A percentile compares a stretch with the other conserved stretches of the same genome.
Conservation (phyloP, 2,113 vertebrate genomes). For the Tychaedon coryphoeus region DNA sequence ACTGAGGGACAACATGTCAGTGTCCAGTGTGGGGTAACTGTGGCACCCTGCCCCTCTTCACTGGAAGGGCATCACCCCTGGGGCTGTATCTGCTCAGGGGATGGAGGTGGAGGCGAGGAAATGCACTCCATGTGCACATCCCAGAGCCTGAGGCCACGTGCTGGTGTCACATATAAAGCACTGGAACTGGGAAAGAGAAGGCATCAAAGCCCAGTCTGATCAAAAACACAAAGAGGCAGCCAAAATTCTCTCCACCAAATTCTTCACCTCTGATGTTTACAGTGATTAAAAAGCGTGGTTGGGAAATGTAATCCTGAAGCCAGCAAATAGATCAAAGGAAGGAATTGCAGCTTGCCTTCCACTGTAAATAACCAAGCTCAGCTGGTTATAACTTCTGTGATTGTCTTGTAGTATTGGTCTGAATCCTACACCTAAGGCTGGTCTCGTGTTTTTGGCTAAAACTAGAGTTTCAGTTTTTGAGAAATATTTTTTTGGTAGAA, state of each 20-base stretch:
- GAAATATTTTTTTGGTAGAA: neutral
- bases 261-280: conserved; percentile 11
- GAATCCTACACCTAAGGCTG: neutral
- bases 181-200: neutral
- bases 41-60: neutral
- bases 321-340: neutral
- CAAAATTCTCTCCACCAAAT: neutral
- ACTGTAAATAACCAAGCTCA: neutral
- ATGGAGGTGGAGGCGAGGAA: neutral
- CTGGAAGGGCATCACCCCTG: neutral
- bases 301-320: conserved; percentile 13
- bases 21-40: rapidly evolving
- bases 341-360: neutral
- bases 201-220: neutral
- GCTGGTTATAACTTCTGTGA: neutral
- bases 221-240: neutral
- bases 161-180: neutral
- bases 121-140: neutral
- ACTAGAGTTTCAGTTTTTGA: neutral
- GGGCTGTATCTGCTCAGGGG: rapidly evolving
- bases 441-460: neutral
- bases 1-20: rapidly evolving
- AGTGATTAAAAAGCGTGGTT: conserved; percentile 10
- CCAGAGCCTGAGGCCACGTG: rapidly evolving
- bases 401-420: neutral